Conservation (phyloP, 2,113 vertebrate species). For the Dipodomys stephensi region DNA sequence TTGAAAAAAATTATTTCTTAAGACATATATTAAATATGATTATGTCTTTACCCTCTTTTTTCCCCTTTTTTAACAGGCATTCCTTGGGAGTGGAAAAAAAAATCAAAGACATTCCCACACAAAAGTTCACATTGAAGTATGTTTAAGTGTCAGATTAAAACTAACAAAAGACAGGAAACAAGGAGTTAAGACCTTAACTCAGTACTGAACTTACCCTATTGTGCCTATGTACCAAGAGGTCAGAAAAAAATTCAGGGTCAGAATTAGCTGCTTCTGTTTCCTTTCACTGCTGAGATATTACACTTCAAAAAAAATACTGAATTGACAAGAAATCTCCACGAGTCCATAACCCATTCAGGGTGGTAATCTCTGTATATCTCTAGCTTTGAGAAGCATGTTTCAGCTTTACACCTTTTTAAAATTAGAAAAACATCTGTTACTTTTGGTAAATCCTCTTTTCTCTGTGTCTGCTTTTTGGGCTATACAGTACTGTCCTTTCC, state of each 20-base stretch:
- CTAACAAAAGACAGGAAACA: conserved; percentile 76
- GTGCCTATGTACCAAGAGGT: conserved; percentile 73
- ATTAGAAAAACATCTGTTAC: conserved; percentile 80
- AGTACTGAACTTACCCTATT: conserved; percentile 80
- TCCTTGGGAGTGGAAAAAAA: conserved; percentile 30
- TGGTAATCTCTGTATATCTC: conserved; percentile 53
- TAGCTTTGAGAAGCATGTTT: conserved; percentile 74
- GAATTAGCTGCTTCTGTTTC: conserved; percentile 76
- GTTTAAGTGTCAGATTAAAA: conserved; percentile 59
- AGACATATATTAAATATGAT: conserved; percentile 41
- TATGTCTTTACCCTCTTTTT: conserved; percentile 41
- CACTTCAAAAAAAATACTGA: conserved; percentile 65
- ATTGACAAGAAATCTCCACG: conserved; percentile 80
- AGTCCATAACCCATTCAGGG: background rate
- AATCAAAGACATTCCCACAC: conserved; percentile 52
- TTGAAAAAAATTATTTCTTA: conserved; percentile 24
- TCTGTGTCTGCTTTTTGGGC: background rate
- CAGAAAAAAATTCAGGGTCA: conserved; percentile 65
- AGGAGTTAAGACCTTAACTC: conserved; percentile 52
- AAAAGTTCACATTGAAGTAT: conserved; percentile 64
- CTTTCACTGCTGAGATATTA: conserved; percentile 75
- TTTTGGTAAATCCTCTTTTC: background rate
- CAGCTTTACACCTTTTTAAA: conserved; percentile 58
- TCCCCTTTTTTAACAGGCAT: conserved; percentile 38
- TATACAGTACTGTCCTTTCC: background rate